Evolutionary conservation across 1,140 invertebrate species (phyloP), one percentile per base, ranked within the genome.

Genomic region (Drosophila sechellia): DNA sequence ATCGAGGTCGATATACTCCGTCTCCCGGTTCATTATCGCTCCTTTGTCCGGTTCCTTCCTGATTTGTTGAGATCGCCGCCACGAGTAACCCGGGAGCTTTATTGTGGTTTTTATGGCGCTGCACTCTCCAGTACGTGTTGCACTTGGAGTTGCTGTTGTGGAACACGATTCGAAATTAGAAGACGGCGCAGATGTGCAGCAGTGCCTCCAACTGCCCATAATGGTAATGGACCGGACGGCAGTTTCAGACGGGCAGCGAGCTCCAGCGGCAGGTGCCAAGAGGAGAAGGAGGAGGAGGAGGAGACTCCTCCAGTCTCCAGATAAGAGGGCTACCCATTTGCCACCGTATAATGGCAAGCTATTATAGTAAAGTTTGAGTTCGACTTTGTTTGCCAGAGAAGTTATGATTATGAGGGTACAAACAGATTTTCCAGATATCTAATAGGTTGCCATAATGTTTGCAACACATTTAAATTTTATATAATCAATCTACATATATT

Each of bases 1-100:
- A 79, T 59, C 34, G 79, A 81, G 81, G 87, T 87, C 79, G 87
- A 80, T 90, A 86, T 74, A 89, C 84, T 87, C 72, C 57, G 12
- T 17, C 11, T 75, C 35, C 40, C 49, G 55, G 40, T 15, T 40
- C 37, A 57, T 20, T 17, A 35, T 45, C 22, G 40, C 34, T 60
- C 35, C 50, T 77, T 77, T 66, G 60, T 71, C 56, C 61, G 54
- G 35, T 68, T 78, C 75, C 75, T 76, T 81, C 60, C 78, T 68
- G 58, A 48, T 77, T 86, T 74, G 56, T 64, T 53, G 49, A 35
- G 68, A 58, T 61, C 43, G 52, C 58, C 54, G 75, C 46, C 70
- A 65, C 70, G 75, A 66, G 81, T 80, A 85, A 80, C 81, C 48
- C 77, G 66, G 81, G 70, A 81, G 81, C 78, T 66, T 75, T 76